Evolutionary conservation across 2,888 invertebrate genomes (phyloP), one percentile per base, ranked within the genome.

Genomic region (Matsumyia berberina): DNA sequence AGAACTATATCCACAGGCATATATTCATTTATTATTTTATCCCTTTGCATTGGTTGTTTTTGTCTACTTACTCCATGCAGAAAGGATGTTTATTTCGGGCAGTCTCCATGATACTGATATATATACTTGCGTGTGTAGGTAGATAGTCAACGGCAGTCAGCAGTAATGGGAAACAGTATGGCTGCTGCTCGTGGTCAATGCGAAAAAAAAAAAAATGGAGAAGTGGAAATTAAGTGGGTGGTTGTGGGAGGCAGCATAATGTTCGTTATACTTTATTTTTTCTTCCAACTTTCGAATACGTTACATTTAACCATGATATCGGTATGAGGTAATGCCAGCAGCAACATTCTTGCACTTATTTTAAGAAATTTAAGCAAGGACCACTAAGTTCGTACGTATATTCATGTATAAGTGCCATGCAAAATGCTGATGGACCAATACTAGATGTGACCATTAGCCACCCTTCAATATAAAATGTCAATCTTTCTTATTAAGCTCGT

Each of bases 41-140:
- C 85, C 85, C 85, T 80, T 85, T 85, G 85, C 85, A 85, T 80
- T 85, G 85, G 85, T 80, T 85, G 79, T 85, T 85, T 85, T 85
- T 80, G 85, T 80, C 80, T 85, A 80, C 85, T 79, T 83, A 79
- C 83, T 83, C 83, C 80, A 70, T 80, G 69, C 73, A 74, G 73
- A 78, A 83, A 83, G 83, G 83, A 83, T 83, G 85, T 85, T 85
- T 85, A 85, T 85, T 85, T 85, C 85, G 85, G 85, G 80, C 80
- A 85, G 74, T 80, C 80, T 80, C 79, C 80, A 80, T 76, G 80
- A 70, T 76, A 85, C 69, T 55, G 37, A 66, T 70, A 70, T 85
- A 79, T 64, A 85, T 85, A 85, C 46, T 58, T 80, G 73, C 60
- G 67, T 51, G 35, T 73, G 53, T 80, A 85, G 64, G 64, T 72